Evolutionary conservation across 2,113 vertebrate species (phyloP).

Genomic region (Vulpes lagopus): DNA sequence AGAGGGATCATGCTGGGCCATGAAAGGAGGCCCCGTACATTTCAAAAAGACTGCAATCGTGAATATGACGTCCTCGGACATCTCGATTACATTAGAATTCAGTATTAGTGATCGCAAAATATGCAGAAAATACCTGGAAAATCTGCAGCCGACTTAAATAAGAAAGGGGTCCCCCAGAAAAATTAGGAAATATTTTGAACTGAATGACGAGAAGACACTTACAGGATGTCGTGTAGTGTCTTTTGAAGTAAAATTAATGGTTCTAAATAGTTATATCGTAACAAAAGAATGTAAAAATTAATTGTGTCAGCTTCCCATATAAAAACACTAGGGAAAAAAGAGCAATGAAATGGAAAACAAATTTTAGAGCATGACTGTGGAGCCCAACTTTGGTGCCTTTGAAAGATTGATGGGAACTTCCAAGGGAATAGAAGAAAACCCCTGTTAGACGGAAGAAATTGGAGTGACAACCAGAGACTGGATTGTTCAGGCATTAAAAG

Average conservation of each 20-base stretch:
- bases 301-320: not conserved
- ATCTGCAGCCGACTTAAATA: not conserved
- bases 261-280: not conserved
- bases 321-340: not conserved
- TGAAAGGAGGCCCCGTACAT: not conserved
- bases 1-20: not conserved
- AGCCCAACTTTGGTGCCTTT: not conserved
- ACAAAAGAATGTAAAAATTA: not conserved
- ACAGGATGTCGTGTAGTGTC: not conserved
- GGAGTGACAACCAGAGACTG: not conserved
- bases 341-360: not conserved
- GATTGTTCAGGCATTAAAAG: not conserved
- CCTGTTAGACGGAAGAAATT: not conserved
- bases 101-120: not conserved
- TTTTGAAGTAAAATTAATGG: not conserved
- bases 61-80: not conserved
- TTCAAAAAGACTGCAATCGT: not conserved
- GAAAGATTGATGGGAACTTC: not conserved
- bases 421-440: not conserved
- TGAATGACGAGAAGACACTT: not conserved
- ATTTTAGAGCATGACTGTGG: not conserved
- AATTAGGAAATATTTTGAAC: not conserved
- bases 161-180: constrained; percentile 8
- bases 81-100: not conserved
- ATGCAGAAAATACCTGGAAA: not conserved